phyloP scores from a whole-genome alignment of 53 echinoderm and acorn worm genomes.

The Apostichopus leukothele region DNA sequence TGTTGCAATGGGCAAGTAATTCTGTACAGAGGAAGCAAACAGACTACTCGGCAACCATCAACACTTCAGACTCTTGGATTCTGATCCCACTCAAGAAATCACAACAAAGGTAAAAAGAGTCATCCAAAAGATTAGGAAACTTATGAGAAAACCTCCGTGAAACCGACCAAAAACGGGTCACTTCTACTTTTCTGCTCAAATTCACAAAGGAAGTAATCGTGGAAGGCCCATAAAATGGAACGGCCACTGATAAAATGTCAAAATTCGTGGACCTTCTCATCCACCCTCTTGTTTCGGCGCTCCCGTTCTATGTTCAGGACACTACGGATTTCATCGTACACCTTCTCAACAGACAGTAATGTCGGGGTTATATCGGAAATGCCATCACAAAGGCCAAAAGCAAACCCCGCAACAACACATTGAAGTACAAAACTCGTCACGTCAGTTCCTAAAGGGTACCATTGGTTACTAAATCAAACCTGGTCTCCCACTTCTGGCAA shows the following conservation, averaged over 20 bases:
- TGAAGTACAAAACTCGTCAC: no score
- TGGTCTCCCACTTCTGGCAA: no score
- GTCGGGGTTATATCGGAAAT: no score
- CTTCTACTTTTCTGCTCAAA: slow-evolving; percentile 31
- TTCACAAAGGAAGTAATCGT: slow-evolving; percentile 8
- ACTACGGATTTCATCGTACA: not conserved
- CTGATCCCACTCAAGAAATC: slow-evolving; percentile 17
- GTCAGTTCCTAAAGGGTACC: no score
- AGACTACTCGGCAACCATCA: not conserved
- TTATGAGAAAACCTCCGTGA: slow-evolving; percentile 14
- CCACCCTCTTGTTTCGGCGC: not conserved
- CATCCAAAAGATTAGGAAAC: slow-evolving; percentile 23
- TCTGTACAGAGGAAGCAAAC: slow-evolving; percentile 10
- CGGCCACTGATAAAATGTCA: slow-evolving; percentile 20
- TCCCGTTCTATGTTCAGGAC: not conserved
- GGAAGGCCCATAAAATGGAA: slow-evolving; percentile 19
- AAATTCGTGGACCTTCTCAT: slow-evolving; percentile 26
- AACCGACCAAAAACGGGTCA: not conserved
- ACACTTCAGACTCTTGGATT: not conserved
- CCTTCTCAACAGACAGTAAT: no score
- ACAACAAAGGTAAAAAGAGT: not conserved
- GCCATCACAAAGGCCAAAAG: no score
- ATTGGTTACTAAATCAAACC: no score
- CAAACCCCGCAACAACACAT: no score
- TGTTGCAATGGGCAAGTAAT: slow-evolving; percentile 32